These are phyloP conservation scores for Morus bassanus DNA, from an alignment of 2,797 vertebrate genomes.

Conservation along the genomic window DNA sequence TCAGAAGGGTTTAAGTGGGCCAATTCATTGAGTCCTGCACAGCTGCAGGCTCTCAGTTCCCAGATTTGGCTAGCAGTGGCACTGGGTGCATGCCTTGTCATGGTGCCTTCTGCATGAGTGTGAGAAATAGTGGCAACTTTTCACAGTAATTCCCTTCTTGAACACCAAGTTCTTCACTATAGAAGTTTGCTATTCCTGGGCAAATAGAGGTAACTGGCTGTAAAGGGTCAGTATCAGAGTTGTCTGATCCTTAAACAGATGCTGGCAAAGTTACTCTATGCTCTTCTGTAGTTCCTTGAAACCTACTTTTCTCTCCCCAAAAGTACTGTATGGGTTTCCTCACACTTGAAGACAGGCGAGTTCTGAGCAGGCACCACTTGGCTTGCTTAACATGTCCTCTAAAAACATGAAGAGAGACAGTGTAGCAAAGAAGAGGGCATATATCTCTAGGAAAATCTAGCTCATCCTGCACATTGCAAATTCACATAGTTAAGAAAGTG, in stretches of 20 bases:
- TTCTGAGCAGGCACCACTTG: neutral
- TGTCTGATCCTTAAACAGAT: neutral
- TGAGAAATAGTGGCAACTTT: neutral
- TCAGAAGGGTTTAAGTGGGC: neutral
- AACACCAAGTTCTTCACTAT: neutral
- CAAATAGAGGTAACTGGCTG: neutral
- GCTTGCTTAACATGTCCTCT: neutral
- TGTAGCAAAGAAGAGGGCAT: neutral
- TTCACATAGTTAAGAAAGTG: neutral
- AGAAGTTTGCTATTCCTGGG: neutral
- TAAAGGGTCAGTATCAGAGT: neutral
- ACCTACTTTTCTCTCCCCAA: neutral
- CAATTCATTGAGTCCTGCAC: neutral
- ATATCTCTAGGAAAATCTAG: neutral
- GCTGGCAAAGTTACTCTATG: neutral
- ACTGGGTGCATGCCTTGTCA: no score
- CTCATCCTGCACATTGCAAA: neutral
- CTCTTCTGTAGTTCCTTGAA: neutral
- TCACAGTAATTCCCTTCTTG: neutral
- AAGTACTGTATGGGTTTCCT: neutral
- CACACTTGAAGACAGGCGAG: neutral
- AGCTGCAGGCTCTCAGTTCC: neutral
- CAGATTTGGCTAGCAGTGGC: neutral
- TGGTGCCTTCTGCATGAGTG: neutral
- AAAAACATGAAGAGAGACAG: neutral